Conservation (phyloP, 2,888 invertebrate genomes). For the Spisula solida region DNA sequence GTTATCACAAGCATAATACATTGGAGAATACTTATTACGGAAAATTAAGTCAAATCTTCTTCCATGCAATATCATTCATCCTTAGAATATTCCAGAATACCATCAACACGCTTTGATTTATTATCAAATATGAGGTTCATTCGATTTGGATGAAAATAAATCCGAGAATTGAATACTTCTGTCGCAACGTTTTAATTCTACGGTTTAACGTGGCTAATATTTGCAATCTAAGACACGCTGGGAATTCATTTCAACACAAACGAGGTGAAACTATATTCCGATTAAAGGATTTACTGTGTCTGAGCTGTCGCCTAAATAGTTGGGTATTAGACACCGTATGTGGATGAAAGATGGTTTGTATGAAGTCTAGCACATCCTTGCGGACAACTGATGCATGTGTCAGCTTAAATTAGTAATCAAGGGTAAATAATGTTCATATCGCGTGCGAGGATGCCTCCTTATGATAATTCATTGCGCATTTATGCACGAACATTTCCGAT, state of each 20-base stretch:
- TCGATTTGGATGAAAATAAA: no score
- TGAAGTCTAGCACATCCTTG: not conserved
- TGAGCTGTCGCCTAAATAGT: not conserved
- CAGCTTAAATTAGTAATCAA: slow-evolving; percentile 19
- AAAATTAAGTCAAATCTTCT: no score
- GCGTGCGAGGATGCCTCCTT: not conserved
- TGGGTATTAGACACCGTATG: not conserved
- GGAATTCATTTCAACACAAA: not conserved
- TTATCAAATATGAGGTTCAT: no score
- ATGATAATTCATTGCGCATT: slow-evolving; percentile 21
- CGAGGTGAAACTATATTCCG: not conserved
- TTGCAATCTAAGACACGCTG: not conserved
- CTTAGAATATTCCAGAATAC: no score
- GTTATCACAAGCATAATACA: no score
- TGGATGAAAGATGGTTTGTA: not conserved
- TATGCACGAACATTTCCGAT: slow-evolving; percentile 27
- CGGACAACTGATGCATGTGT: slow-evolving; percentile 20
- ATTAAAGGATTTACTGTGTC: not conserved
- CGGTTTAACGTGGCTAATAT: not conserved
- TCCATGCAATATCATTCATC: no score
- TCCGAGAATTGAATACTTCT: not conserved
- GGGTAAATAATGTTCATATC: not conserved
- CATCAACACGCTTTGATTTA: no score
- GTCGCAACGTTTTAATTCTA: not conserved
- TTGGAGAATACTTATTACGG: no score